Evolutionary conservation across 1,140 invertebrate genomes (phyloP).

Genomic region (Drosophila rhopaloa): DNA sequence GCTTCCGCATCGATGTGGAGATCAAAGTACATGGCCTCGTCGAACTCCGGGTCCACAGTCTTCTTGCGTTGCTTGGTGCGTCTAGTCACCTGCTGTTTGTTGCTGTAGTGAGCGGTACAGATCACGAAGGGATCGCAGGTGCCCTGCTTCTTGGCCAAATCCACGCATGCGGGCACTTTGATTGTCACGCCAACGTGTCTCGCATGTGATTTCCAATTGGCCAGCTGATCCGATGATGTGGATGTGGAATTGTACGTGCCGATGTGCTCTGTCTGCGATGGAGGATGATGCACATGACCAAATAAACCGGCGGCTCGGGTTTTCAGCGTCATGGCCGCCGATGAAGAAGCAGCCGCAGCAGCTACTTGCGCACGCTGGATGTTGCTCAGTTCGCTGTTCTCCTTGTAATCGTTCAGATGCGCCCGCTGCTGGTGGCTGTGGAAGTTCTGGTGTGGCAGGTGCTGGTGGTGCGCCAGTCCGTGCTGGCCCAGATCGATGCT

Average conservation of each 20-base stretch:
- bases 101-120: constrained; percentile 91
- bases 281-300: constrained; percentile 54
- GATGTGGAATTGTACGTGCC: constrained; percentile 37
- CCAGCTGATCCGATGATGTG: constrained; percentile 56
- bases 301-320: constrained; percentile 55
- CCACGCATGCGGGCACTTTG: constrained; percentile 92
- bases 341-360: constrained; percentile 18
- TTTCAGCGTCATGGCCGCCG: constrained; percentile 51
- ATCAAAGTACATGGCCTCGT: constrained; percentile 95
- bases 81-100: constrained; percentile 92
- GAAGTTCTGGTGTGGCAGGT: constrained; percentile 47
- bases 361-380: constrained; percentile 56
- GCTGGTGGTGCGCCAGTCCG: constrained; percentile 34
- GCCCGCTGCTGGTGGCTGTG: constrained; percentile 57
- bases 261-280: constrained; percentile 33
- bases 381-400: constrained; percentile 81
- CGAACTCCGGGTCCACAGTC: constrained; percentile 94
- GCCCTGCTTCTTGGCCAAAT: constrained; percentile 94
- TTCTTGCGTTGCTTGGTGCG: constrained; percentile 95
- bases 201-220: constrained; percentile 68
- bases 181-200: constrained; percentile 85
- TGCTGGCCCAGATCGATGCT: constrained; percentile 59
- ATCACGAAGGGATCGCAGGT: constrained; percentile 95
- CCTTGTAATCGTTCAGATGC: constrained; percentile 80
- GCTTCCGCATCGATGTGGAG: constrained; percentile 87